phyloP scores from a whole-genome alignment of 2,888 invertebrate species.

The Melieria omissa region DNA sequence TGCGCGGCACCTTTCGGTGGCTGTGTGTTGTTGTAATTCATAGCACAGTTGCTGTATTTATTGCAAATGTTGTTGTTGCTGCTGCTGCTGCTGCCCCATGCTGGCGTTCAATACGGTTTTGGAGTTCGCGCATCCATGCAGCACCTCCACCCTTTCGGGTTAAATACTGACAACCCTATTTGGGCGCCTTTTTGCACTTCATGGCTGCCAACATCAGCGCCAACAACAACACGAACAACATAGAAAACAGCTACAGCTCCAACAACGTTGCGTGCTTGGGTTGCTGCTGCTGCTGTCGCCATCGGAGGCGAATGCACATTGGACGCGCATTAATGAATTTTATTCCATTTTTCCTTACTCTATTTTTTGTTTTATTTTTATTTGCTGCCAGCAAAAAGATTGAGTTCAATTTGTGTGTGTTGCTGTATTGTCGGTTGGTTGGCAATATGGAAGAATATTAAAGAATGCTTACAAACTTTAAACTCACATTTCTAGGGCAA shows the following conservation, averaged over 20 bases:
- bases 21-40: conserved; percentile 1
- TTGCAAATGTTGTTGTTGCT: conserved; percentile 24
- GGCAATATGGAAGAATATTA: too few relatives aligned
- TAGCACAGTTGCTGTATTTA: conserved; percentile 2
- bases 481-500: too few relatives aligned
- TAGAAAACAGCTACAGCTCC: background rate
- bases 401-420: too few relatives aligned
- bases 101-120: conserved; percentile 50
- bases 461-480: too few relatives aligned
- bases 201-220: conserved; percentile 25
- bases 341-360: conserved; percentile 7
- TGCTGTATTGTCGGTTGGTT: too few relatives aligned
- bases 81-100: conserved; percentile 36
- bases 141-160: conserved; percentile 65
- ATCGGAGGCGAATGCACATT: conserved; percentile 20
- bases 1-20: conserved; percentile 55
- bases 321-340: conserved; percentile 22
- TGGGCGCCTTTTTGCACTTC: conserved; percentile 58
- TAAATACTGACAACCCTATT: conserved; percentile 65
- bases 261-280: background rate
- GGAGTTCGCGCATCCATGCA: conserved; percentile 61
- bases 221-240: background rate
- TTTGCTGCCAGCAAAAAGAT: background rate
- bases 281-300: conserved; percentile 1
- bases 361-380: conserved; percentile 17